phyloP scores from a whole-genome alignment of 2,888 invertebrate genomes.

The Crocallis elinguaria region DNA sequence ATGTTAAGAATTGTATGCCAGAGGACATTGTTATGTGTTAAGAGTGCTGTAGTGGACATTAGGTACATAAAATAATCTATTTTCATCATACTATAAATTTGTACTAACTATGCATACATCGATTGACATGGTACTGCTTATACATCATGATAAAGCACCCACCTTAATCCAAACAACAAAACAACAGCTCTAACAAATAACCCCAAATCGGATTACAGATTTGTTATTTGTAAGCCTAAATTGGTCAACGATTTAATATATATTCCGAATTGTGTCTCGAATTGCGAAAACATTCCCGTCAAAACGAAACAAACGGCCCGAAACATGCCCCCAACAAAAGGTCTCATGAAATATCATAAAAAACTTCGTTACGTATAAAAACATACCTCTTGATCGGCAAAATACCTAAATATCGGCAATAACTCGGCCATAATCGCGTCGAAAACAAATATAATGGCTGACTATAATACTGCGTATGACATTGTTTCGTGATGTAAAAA shows the following conservation, averaged over 20 bases:
- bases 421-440: conserved; percentile 28
- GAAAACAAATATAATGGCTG: conserved; percentile 16
- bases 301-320: conserved; percentile 20
- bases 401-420: conserved; percentile 31
- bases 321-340: conserved; percentile 23
- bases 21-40: too few species aligned
- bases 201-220: conserved; percentile 1
- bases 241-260: conserved; percentile 16
- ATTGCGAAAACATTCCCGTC: conserved; percentile 22
- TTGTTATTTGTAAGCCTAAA: conserved; percentile 7
- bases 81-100: too few species aligned
- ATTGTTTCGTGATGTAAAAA: conserved; percentile 3
- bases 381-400: too few species aligned
- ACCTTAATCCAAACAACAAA: background rate
- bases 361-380: conserved; percentile 37
- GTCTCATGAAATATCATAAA: conserved; percentile 33
- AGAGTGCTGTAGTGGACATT: too few species aligned
- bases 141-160: background rate
- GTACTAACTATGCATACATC: background rate
- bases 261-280: conserved; percentile 15
- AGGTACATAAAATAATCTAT: too few species aligned
- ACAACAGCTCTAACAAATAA: conserved; percentile 1
- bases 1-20: too few species aligned
- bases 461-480: conserved; percentile 11
- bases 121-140: background rate